These are phyloP conservation scores for Lithosia quadra DNA, from an alignment of 2,888 invertebrate species.

Conservation along the genomic window DNA sequence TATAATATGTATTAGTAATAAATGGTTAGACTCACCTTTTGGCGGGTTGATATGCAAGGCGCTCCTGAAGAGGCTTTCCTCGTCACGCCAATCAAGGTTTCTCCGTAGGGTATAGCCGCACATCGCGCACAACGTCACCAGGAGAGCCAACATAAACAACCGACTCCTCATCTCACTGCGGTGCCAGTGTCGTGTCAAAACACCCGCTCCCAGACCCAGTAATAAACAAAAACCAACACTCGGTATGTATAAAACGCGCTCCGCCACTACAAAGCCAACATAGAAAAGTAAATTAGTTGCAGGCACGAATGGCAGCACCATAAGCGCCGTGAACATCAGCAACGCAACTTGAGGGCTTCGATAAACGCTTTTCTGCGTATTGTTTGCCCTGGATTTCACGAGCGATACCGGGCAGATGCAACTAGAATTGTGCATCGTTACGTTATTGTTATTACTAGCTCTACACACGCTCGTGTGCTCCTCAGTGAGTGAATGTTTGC, in stretches of 20 bases:
- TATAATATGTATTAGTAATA: neutral
- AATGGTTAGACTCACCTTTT: slow-evolving; percentile 92
- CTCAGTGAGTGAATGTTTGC: slow-evolving; percentile 89
- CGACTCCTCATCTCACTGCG: slow-evolving; percentile 75
- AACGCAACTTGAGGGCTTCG: slow-evolving; percentile 79
- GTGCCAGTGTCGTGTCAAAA: slow-evolving; percentile 79
- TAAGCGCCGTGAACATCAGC: slow-evolving; percentile 90
- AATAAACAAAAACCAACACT: slow-evolving; percentile 98
- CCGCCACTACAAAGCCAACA: slow-evolving; percentile 99
- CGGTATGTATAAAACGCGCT: slow-evolving; percentile 97
- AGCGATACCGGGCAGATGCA: slow-evolving; percentile 76
- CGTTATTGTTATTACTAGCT: slow-evolving; percentile 91
- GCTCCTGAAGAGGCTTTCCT: slow-evolving; percentile 96
- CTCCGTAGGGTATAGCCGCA: slow-evolving; percentile 92
- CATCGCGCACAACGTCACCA: slow-evolving; percentile 89
- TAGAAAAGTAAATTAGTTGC: slow-evolving; percentile 98
- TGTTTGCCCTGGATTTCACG: slow-evolving; percentile 66
- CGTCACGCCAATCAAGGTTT: slow-evolving; percentile 97
- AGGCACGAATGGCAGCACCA: slow-evolving; percentile 97
- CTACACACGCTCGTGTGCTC: slow-evolving; percentile 91
- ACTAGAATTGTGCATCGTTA: slow-evolving; percentile 84
- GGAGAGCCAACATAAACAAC: slow-evolving; percentile 79
- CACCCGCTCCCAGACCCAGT: slow-evolving; percentile 90
- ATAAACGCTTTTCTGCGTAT: slow-evolving; percentile 68
- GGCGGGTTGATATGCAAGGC: slow-evolving; percentile 97